A percentile compares a stretch with the other conserved stretches of the same genome.
phyloP scores from a whole-genome alignment of 2,888 invertebrate genomes.

The Mimas tiliae region DNA sequence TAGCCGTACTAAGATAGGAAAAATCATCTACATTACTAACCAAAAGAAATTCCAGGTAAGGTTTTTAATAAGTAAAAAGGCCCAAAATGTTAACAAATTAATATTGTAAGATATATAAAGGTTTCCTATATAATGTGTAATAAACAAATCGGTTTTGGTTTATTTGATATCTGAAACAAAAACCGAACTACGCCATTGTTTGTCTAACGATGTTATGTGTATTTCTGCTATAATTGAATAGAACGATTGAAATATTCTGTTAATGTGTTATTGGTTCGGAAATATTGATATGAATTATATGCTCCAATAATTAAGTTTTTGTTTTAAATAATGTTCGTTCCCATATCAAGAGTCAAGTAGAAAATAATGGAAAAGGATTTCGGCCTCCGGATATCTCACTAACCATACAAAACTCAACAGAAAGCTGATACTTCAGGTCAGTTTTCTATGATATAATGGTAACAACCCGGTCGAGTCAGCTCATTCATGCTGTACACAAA shows the following conservation, averaged over 20 bases:
- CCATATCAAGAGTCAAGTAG: too few species aligned
- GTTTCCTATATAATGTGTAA: not conserved
- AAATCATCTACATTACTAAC: too few species aligned
- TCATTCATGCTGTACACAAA: too few species aligned
- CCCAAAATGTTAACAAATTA: not conserved
- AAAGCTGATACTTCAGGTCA: too few species aligned
- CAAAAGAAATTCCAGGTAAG: too few species aligned
- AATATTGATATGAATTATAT: conserved; percentile 6
- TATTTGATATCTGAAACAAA: not conserved
- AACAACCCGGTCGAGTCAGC: too few species aligned
- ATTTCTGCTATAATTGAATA: conserved; percentile 15
- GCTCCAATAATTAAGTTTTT: not conserved
- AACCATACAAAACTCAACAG: too few species aligned
- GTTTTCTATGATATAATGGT: too few species aligned
- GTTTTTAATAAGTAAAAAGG: too few species aligned
- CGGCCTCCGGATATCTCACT: too few species aligned
- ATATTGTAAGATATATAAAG: not conserved
- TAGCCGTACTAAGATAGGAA: too few species aligned
- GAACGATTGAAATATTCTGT: not conserved
- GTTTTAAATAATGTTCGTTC: not conserved
- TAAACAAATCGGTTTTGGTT: not conserved
- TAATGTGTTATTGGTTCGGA: not conserved
- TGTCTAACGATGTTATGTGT: conserved; percentile 10
- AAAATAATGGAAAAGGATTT: too few species aligned
- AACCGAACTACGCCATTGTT: not conserved